Evolutionary conservation across 1,140 invertebrate species (phyloP).

Genomic region (Carcinoscorpius rotundicauda): DNA sequence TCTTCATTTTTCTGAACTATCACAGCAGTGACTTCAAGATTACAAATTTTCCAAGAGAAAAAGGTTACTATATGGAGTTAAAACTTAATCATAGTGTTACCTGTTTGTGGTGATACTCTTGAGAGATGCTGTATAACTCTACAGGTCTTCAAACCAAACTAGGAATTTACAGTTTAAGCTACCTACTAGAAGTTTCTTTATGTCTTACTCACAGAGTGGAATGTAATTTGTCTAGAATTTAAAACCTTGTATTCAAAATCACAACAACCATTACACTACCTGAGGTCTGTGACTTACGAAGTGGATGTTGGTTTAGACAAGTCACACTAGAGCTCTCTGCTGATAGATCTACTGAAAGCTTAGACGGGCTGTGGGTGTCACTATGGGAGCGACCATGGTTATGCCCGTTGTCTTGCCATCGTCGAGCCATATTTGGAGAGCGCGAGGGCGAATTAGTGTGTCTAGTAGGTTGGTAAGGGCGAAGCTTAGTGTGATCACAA

Average conservation of each 20-base stretch:
- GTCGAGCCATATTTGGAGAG: constrained; percentile 32
- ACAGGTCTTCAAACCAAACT: no score
- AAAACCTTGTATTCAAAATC: not conserved
- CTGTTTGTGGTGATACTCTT: no score
- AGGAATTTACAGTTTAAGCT: no score
- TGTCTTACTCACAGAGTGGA: no score
- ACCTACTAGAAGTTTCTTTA: no score
- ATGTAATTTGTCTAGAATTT: no score
- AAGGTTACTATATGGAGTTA: no score
- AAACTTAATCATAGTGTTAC: no score
- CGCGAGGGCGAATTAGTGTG: constrained; percentile 39
- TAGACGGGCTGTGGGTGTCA: constrained; percentile 60
- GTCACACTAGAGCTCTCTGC: constrained; percentile 92
- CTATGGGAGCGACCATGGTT: constrained; percentile 69
- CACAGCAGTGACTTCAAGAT: no score
- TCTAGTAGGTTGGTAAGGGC: constrained; percentile 65
- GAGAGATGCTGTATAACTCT: no score
- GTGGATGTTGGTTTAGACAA: constrained; percentile 72
- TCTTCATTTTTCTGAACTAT: no score
- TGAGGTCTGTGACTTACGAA: constrained; percentile 70
- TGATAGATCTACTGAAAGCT: constrained; percentile 69
- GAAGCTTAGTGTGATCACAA: constrained; percentile 61
- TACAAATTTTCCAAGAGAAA: no score
- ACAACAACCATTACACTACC: constrained; percentile 41
- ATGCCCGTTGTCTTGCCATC: constrained; percentile 41